Conservation (phyloP, 2,888 invertebrate species). For the Argynnis bischoffii region DNA sequence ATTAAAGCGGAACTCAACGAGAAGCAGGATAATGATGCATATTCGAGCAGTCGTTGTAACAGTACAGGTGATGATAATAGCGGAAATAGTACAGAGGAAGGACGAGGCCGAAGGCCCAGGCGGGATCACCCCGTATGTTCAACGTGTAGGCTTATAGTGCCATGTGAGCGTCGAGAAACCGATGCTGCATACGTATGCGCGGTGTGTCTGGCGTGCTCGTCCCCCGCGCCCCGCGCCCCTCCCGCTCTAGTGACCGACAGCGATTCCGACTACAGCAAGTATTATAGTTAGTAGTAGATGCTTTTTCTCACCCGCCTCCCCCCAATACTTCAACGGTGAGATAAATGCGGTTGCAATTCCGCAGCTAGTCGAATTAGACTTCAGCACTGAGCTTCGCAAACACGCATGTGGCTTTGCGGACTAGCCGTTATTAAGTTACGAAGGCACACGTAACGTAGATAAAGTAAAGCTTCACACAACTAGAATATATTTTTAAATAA, state of each 20-base stretch:
- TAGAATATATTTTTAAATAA: background rate
- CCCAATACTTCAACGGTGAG: constrained; percentile 49
- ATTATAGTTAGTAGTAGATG: constrained; percentile 81
- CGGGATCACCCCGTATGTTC: constrained; percentile 57
- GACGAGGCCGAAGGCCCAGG: constrained; percentile 45
- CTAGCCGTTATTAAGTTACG: constrained; percentile 19
- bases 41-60: constrained; percentile 53
- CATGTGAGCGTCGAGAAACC: constrained; percentile 48
- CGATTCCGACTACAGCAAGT: constrained; percentile 81
- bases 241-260: constrained; percentile 55
- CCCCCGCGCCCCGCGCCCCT: constrained; percentile 37
- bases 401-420: constrained; percentile 41
- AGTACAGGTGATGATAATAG: constrained; percentile 58
- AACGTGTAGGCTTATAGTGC: constrained; percentile 54
- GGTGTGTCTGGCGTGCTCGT: constrained; percentile 44
- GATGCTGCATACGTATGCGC: constrained; percentile 52
- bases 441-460: constrained; percentile 10
- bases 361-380: constrained; percentile 38
- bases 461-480: background rate
- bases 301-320: constrained; percentile 62
- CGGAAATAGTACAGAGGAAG: constrained; percentile 55
- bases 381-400: constrained; percentile 35
- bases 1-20: constrained; percentile 44
- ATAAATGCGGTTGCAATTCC: constrained; percentile 34
- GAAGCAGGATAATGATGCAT: constrained; percentile 45